Conservation (phyloP, 2,888 invertebrate species). For the Tetranychus truncatus region DNA sequence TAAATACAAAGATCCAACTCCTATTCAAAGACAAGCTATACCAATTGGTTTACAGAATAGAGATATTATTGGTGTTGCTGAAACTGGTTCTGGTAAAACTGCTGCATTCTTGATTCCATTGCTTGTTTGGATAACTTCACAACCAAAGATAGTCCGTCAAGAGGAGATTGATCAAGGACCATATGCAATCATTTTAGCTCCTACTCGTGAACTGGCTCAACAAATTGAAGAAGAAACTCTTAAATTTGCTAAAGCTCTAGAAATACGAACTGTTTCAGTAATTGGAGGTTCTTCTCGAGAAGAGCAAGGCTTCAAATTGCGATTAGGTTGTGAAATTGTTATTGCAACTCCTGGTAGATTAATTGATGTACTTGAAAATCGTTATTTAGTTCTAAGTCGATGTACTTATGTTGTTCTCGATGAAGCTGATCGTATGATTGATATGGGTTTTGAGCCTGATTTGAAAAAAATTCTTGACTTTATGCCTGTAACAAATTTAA, state of each 20-base stretch:
- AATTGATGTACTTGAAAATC: constrained; percentile 92
- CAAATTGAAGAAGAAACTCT: constrained; percentile 98
- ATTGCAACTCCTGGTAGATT: constrained; percentile 98
- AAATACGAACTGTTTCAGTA: constrained; percentile 85
- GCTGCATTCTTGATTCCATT: constrained; percentile 92
- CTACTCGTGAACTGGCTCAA: constrained; percentile 96
- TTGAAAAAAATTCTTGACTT: constrained; percentile 93
- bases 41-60: constrained; percentile 64
- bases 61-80: constrained; percentile 95
- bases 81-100: constrained; percentile 97
- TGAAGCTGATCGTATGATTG: constrained; percentile 95
- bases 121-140: constrained; percentile 82
- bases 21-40: constrained; percentile 96
- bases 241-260: constrained; percentile 83
- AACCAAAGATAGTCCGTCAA: constrained; percentile 75
- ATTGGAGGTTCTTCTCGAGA: constrained; percentile 77
- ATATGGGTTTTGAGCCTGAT: constrained; percentile 94
- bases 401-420: constrained; percentile 82
- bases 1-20: constrained; percentile 93
- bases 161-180: constrained; percentile 52
- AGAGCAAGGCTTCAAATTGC: constrained; percentile 88
- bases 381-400: constrained; percentile 84
- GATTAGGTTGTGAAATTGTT: constrained; percentile 96
- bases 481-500: constrained; percentile 92
- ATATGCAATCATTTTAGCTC: constrained; percentile 94